Evolutionary conservation across 2,797 vertebrate species (phyloP), one percentile per base, ranked within the genome.

Genomic region (Neoniphon sammara): DNA sequence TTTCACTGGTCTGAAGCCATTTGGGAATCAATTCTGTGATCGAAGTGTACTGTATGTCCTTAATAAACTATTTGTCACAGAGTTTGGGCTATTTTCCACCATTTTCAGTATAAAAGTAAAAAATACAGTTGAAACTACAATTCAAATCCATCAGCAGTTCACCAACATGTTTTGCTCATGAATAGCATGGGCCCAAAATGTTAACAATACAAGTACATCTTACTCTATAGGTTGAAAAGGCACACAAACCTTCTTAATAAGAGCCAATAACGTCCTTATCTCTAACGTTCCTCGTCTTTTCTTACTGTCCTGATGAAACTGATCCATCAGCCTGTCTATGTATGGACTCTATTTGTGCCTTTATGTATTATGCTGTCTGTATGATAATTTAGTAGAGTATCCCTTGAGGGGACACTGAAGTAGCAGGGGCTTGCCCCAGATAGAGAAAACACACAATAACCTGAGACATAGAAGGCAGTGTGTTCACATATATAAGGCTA

Each of bases 391-490:
- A 80, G 69, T 75, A 59, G 70, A 75, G 73, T 85, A 77, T 84
- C 83, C 74, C 80, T 79, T 20, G 44, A 59, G 31, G 69, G 85
- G 79, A 77, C 73, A 61, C 56, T 55, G 70, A 70, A 68, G 39
- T 78, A 44, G 67, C 56, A 42, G 49, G 75, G 70, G 1, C 65
- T 65, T 42, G 39, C 70, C 82, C 80, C 21, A 75, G 36, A 75
- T 73, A 73, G 67, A 84, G 66, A 74, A 81, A 89, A 85, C 80
- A 86, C 86, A 90, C 88, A 82, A 58, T 47, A 46, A 36, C 75
- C 68, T 0, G 70, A 88, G 20, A 85, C 78, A 87, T 73, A 83
- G 79, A 81, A 82, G 75, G 80, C 80, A 83, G 80, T 87, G 81
- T 85, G 84, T 78, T 89, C 81, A 85, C 75, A 59, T 27, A 27